Evolutionary conservation across 2,888 invertebrate genomes (phyloP), one percentile per base, ranked within the genome.

Genomic region (Apotomis turbidana): DNA sequence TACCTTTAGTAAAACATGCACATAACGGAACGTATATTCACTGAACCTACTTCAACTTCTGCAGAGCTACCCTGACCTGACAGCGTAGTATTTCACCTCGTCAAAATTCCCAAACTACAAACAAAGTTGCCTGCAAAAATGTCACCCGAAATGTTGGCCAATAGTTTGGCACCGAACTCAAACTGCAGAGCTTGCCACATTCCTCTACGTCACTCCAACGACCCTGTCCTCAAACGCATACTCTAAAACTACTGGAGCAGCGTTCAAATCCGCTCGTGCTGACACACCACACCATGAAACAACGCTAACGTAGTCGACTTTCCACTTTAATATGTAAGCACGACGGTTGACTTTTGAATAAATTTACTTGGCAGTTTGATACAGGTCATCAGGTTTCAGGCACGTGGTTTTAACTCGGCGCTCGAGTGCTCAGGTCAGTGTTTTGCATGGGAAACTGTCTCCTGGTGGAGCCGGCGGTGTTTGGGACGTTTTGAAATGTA

Each of bases 141-240:
- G 71, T 62, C 71, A 57, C 61, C 61, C 57, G 61, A 71, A 71
- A 67, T 71, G 71, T 68, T 71, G 55, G 57, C 67, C 71, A 58
- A 71, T 68, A 71, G 71, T 71, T 71, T 71, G 71, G 57, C 71
- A 68, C 51, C 49, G 54, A 27, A 46, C 55, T 46, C 55, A 71
- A 52, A 71, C 71, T 71, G 71, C 51, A 68, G 61, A 57, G 61
- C 67, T 61, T 52, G 61, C 44, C 67, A 71, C 57, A 67, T 68
- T 71, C 67, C 67, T 49, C 41, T 44, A 46, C 59, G 58, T 62
- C 67, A 68, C 66, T 36, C 46, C 44, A 66, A 57, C 66, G 49
- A 59, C 9, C 15, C 36, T 46, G 4, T 15, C 55, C 41, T 5
- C 67, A 38, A 71, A 68, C 46, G 44, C 61, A 27, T 15, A 57